Evolutionary conservation across 53 echinoderm and acorn worm genomes (phyloP).

Genomic region (Paracentrotus lividus): DNA sequence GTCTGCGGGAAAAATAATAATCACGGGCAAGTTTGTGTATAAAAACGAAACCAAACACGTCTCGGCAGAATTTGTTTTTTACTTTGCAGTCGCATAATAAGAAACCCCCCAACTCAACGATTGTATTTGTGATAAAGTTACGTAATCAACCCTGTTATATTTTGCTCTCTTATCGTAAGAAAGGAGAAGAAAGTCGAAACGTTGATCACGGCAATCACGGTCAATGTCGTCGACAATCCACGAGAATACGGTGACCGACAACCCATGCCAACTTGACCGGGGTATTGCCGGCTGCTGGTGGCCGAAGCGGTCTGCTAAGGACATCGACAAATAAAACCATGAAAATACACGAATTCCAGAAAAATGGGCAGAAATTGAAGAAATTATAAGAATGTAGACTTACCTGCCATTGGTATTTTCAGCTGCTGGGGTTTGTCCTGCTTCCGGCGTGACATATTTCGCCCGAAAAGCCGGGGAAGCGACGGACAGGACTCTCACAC

Average conservation of each 20-base stretch:
- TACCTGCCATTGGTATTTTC: conserved; percentile 95
- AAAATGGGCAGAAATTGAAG: not conserved
- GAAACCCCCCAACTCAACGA: not conserved
- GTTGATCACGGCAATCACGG: not conserved
- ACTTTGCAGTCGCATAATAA: not conserved
- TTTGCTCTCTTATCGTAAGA: not conserved
- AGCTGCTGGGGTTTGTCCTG: conserved; percentile 99
- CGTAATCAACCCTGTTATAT: not conserved
- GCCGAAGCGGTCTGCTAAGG: conserved; percentile 67
- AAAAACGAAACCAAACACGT: conserved; percentile 12
- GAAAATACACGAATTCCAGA: conserved; percentile 3
- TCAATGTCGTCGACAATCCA: conserved; percentile 20
- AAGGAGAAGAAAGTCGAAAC: not conserved
- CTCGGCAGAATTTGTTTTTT: not conserved
- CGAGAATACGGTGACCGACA: conserved; percentile 45
- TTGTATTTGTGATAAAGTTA: not conserved
- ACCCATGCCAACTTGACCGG: conserved; percentile 67
- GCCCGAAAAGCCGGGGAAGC: conserved; percentile 98
- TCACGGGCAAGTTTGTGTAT: conserved; percentile 15
- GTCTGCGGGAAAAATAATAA: not conserved
- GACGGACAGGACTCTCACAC: conserved; percentile 94
- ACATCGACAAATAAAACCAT: not conserved
- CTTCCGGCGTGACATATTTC: conserved; percentile 99
- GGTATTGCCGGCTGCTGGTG: conserved; percentile 63
- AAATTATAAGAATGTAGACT: conserved; percentile 59